Percentiles rank a stretch among this genome's conserved stretches.
Evolutionary conservation across 1,140 invertebrate species (phyloP).

Genomic region (Polyergus mexicanus): DNA sequence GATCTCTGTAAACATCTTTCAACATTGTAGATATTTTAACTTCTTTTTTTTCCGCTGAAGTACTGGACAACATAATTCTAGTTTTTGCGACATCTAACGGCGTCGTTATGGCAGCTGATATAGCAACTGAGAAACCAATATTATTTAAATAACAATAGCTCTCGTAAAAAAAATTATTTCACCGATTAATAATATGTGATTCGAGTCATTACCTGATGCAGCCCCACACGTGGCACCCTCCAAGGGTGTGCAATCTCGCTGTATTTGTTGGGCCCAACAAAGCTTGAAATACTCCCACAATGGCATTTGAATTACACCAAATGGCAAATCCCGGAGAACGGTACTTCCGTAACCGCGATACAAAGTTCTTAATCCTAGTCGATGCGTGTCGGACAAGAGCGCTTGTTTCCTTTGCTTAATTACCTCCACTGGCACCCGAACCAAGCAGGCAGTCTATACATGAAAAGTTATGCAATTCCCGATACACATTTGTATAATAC

Average conservation of each 20-base stretch:
- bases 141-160: conserved; percentile 1
- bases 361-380: conserved; percentile 87
- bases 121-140: conserved; percentile 88
- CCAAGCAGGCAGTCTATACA: conserved; percentile 93
- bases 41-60: conserved; percentile 77
- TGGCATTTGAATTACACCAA: conserved; percentile 98
- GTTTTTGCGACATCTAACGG: conserved; percentile 99
- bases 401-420: conserved; percentile 98
- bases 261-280: conserved; percentile 86
- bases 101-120: conserved; percentile 95
- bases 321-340: conserved; percentile 96
- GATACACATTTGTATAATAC: neutral
- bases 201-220: conserved; percentile 88
- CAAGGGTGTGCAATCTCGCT: conserved; percentile 87
- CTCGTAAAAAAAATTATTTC: neutral
- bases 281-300: conserved; percentile 97
- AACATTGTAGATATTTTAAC: conserved; percentile 84
- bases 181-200: neutral
- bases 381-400: conserved; percentile 83
- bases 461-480: neutral
- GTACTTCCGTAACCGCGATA: conserved; percentile 97
- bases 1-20: conserved; percentile 88
- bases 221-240: conserved; percentile 95
- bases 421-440: conserved; percentile 98
- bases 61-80: conserved; percentile 93